A percentile compares a stretch with the other conserved stretches of the same genome.
Evolutionary conservation across 2,888 invertebrate species (phyloP).

Genomic region (Eupithecia tripunctaria): DNA sequence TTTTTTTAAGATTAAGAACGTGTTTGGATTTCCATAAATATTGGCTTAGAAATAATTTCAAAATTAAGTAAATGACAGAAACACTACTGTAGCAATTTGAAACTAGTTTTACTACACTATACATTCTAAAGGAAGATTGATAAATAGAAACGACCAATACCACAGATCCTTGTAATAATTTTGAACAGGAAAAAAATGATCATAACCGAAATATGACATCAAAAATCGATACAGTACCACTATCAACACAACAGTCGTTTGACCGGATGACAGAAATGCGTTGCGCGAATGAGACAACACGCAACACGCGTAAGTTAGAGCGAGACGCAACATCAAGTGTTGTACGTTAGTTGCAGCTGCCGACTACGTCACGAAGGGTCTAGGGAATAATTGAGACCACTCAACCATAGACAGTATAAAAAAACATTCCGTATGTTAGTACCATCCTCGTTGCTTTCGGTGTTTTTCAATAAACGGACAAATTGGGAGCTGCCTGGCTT

Average conservation of each 20-base stretch:
- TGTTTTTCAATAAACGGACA: conserved; percentile 31
- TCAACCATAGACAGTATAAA: conserved; percentile 67
- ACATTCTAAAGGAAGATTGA: not conserved
- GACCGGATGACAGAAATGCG: conserved; percentile 75
- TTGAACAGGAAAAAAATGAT: conserved; percentile 24
- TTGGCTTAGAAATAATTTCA: not conserved
- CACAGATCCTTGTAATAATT: not conserved
- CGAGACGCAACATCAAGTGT: conserved; percentile 59
- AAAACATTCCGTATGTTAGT: conserved; percentile 58
- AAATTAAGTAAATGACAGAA: not conserved
- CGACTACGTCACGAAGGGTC: conserved; percentile 77
- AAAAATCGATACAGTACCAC: conserved; percentile 70
- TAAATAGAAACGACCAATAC: not conserved
- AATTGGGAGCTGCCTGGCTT: conserved; percentile 21
- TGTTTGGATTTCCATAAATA: not conserved
- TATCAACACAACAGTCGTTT: conserved; percentile 63
- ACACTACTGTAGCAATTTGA: not conserved
- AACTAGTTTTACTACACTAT: not conserved
- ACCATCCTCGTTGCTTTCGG: conserved; percentile 49
- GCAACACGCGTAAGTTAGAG: conserved; percentile 52
- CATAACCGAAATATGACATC: conserved; percentile 45
- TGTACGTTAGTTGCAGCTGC: conserved; percentile 82
- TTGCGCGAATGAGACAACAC: conserved; percentile 59
- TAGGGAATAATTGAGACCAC: conserved; percentile 74
- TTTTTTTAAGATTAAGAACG: not conserved